Conservation (phyloP, 1,140 invertebrate genomes). For the Dolichoris vasculosae region DNA sequence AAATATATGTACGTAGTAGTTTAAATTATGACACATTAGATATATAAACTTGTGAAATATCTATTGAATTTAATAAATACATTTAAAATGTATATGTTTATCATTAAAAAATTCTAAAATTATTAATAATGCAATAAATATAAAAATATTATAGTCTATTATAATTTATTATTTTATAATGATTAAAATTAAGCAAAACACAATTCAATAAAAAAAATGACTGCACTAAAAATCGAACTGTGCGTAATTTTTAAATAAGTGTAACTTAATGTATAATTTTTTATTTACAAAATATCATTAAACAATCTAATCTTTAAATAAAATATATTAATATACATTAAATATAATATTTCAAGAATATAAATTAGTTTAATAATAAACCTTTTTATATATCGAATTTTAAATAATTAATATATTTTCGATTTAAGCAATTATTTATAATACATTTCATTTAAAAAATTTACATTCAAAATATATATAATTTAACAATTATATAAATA, state of each 20-base stretch:
- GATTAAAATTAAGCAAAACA: too few species aligned
- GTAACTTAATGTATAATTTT: too few species aligned
- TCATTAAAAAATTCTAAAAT: not conserved
- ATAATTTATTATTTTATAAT: too few species aligned
- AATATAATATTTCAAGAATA: not conserved
- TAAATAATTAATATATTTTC: not conserved
- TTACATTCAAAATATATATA: not conserved
- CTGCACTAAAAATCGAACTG: too few species aligned
- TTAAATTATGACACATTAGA: not conserved
- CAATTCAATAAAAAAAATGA: too few species aligned
- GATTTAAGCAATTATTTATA: not conserved
- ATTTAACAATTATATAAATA: not conserved
- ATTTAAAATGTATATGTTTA: not conserved
- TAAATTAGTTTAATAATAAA: not conserved
- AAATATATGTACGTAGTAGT: not conserved
- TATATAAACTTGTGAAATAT: not conserved
- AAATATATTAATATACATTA: not conserved
- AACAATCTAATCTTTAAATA: not conserved
- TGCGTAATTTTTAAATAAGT: not conserved
- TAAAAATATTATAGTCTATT: too few species aligned
- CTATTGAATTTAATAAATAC: too few species aligned
- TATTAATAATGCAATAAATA: not conserved
- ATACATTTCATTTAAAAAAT: not conserved
- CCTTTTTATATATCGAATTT: not conserved
- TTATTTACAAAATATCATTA: not conserved